Evolutionary conservation across 2,797 vertebrate genomes (phyloP).

Genomic region (Leptodactylus fallax): DNA sequence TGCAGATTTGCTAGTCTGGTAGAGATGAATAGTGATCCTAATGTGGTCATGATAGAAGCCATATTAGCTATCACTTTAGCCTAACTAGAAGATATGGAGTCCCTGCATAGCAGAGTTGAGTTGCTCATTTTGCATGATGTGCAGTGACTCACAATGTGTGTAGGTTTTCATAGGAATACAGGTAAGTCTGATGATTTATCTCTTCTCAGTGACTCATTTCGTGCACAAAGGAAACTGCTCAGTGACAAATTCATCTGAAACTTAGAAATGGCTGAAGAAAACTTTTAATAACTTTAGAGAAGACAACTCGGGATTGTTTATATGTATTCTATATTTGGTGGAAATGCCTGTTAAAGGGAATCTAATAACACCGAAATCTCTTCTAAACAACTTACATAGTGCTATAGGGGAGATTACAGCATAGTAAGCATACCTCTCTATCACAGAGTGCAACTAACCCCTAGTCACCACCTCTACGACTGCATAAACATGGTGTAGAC

Average conservation of each 20-base stretch:
- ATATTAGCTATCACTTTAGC: not conserved
- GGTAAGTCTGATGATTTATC: not conserved
- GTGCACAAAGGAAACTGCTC: not conserved
- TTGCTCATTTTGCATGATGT: not conserved
- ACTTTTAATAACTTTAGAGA: not conserved
- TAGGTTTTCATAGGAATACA: not conserved
- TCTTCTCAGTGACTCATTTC: not conserved
- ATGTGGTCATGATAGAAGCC: not conserved
- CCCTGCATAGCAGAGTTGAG: not conserved
- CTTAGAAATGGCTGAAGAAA: not conserved
- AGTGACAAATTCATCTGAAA: not conserved
- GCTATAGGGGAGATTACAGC: too few species aligned
- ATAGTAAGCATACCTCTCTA: too few species aligned
- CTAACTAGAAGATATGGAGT: not conserved
- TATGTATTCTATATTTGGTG: too few species aligned
- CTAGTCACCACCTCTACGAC: too few species aligned
- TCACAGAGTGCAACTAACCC: too few species aligned
- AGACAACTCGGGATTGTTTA: not conserved
- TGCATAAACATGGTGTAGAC: too few species aligned
- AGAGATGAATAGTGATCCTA: not conserved
- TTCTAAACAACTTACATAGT: too few species aligned
- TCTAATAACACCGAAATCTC: too few species aligned
- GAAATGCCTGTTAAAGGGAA: not conserved
- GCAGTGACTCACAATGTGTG: not conserved
- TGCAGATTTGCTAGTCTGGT: too few species aligned